Evolutionary conservation across 2,797 vertebrate species (phyloP).

Genomic region (Parambassis ranga): DNA sequence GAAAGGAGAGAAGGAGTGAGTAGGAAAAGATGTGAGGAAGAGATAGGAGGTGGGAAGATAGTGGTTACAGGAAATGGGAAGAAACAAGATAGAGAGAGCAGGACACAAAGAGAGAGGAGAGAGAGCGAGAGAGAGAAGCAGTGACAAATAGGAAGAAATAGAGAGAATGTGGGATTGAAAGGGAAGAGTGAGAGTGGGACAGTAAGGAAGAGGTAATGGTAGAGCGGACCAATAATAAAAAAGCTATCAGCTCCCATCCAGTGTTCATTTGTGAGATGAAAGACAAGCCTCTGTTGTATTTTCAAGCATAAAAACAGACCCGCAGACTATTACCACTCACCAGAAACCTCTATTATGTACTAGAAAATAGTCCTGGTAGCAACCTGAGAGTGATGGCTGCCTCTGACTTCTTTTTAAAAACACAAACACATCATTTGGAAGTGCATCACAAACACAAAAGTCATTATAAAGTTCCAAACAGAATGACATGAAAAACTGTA

Average conservation of each 20-base stretch:
- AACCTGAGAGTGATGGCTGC: background rate
- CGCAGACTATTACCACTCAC: constrained; percentile 29
- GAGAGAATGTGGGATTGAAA: too few species aligned
- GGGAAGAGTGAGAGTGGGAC: background rate
- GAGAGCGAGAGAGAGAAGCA: background rate
- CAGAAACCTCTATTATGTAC: constrained; percentile 42
- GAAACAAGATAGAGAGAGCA: background rate
- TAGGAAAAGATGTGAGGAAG: background rate
- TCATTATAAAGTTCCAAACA: background rate
- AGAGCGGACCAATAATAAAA: constrained; percentile 15
- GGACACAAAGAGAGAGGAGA: background rate
- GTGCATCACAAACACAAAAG: background rate
- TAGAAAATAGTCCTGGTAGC: constrained; percentile 26
- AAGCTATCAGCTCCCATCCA: constrained; percentile 43
- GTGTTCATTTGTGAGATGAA: constrained; percentile 55
- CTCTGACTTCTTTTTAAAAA: background rate
- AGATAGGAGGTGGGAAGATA: background rate
- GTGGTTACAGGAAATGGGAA: background rate
- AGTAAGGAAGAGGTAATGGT: constrained; percentile 7
- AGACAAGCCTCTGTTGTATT: constrained; percentile 34
- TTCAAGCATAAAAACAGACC: constrained; percentile 39
- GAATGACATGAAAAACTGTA: background rate
- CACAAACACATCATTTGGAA: background rate
- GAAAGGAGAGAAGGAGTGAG: background rate
- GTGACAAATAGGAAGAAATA: background rate